phyloP scores from a whole-genome alignment of 2,888 invertebrate species.

The Chymomyza fuscimana region DNA sequence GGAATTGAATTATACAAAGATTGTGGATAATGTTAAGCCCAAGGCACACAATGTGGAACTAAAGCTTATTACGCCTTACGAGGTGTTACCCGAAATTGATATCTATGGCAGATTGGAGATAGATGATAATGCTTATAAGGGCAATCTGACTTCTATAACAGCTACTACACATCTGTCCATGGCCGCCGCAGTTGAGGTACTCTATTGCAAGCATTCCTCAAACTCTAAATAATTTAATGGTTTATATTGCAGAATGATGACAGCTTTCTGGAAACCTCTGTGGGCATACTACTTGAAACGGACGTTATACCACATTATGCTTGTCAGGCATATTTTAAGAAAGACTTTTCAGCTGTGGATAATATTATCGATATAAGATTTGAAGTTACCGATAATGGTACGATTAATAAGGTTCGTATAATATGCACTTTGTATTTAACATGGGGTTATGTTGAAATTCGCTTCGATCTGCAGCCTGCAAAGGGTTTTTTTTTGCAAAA shows the following conservation, averaged over 20 bases:
- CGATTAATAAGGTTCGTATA: constrained; percentile 81
- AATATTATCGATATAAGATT: constrained; percentile 84
- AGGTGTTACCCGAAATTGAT: constrained; percentile 80
- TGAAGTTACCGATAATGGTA: constrained; percentile 82
- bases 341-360: constrained; percentile 85
- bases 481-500: no score
- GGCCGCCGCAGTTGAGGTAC: constrained; percentile 82
- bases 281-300: constrained; percentile 84
- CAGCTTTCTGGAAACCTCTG: constrained; percentile 83
- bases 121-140: constrained; percentile 81
- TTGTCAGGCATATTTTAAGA: constrained; percentile 84
- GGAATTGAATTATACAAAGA: constrained; percentile 80
- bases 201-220: not conserved
- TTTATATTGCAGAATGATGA: constrained; percentile 82
- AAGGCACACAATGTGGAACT: constrained; percentile 80
- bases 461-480: no score
- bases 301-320: constrained; percentile 84
- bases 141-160: constrained; percentile 81
- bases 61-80: constrained; percentile 82
- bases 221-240: not conserved
- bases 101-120: constrained; percentile 79
- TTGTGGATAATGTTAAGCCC: constrained; percentile 77
- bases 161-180: constrained; percentile 81
- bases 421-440: no score
- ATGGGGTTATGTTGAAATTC: no score